Base-by-base conservation (phyloP, 1,140 invertebrate genomes). In the Lepidurus couesii region DNA sequence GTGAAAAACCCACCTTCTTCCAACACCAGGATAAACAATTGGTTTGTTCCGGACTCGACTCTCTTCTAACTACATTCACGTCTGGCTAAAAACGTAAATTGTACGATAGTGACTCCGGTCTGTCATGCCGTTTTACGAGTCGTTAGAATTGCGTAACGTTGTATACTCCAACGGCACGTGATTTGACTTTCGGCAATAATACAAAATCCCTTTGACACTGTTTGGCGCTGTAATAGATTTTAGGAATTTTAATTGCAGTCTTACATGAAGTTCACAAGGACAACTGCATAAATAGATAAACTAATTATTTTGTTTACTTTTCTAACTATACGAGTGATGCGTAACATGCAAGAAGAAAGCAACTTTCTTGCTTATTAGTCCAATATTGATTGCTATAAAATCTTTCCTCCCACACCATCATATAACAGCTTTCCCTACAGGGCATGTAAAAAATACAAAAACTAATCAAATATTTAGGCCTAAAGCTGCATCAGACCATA, bases 321-420 rank as follows among this genome's bases (percentile, higher is more conserved):
- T 65, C 53, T 65, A n/a, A 65, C 34, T 65, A 11, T 65, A 65
- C 53, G n/a, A 65, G n/a, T 65, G 53, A 65, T 65, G 53, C 53
- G 8, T 65, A 65, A 65, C 53, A 65, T 65, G 16, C 53, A 65
- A 65, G 53, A 65, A 65, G n/a, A 21, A 16, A 65, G 53, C 53
- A n/a, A 65, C 53, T 65, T 21, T 13, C 53, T 65, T 65, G 53
- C 7, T 4, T 10, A 16, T 47, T 47, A n/a, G 53, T 65, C 53
- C 53, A 65, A 21, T 65, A 65, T 65, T 65, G 53, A n/a, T 65
- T 1, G 53, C 53, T 65, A 65, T 21, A 65, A 65, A 65, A 65
- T n/a, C 7, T 1, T 65, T 65, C 13, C 21, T 65, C 53, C 53
- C 21, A 65, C 47, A 65, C 53, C 53, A 65, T 21, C 6, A 65